Evolutionary conservation across 30 jellyfish, hydroid and myxozoan genomes (phyloP), one percentile per base, ranked within the genome.

Genomic region (Aurelia coerulea): DNA sequence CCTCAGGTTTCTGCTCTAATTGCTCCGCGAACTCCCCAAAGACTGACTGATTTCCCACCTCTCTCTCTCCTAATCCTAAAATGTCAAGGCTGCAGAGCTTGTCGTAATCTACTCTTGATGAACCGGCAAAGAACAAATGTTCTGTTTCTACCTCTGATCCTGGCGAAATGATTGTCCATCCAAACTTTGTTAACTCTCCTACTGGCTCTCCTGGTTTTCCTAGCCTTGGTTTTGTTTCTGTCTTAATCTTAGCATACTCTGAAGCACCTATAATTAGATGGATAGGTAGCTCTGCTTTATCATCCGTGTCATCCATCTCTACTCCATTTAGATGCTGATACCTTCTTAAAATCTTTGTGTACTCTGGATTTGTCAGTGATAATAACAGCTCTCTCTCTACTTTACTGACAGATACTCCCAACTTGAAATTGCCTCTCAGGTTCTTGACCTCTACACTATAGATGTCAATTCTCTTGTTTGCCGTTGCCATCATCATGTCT

Each of bases 401-500:
- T 54, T 79, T 86, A 68, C 86, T 86, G 63, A 87, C 97, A 13
- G 83, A 19, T 17, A 74, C 83, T 10, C 50, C 70, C 78, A 92
- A 19, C 54, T 58, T 65, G 86, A 70, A 86, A 59, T 83, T 73
- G 0, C 90, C 93, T 32, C 68, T 67, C 67, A 71, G 78, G 23
- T 42, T 70, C 72, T 29, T 56, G 23, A 84, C 50, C 34, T 64
- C 83, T 11, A 85, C 83, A 19, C 70, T 78, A 32, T 74, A 91
- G 74, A 91, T 53, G 17, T 91, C 96, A 37, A 84, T 63, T 53
- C 66, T 91, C 67, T 68, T 58, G 41, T 15, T 90, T 49, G 91
- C 35, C 2, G 94, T 7, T n/a, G 74, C 69, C 83, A 90, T 64
- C 97, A 90, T 66, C 97, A 90, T 90, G 70, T 90, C 91, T 66